Conservation (phyloP, 2,113 vertebrate genomes). For the Syrrhaptes paradoxus region DNA sequence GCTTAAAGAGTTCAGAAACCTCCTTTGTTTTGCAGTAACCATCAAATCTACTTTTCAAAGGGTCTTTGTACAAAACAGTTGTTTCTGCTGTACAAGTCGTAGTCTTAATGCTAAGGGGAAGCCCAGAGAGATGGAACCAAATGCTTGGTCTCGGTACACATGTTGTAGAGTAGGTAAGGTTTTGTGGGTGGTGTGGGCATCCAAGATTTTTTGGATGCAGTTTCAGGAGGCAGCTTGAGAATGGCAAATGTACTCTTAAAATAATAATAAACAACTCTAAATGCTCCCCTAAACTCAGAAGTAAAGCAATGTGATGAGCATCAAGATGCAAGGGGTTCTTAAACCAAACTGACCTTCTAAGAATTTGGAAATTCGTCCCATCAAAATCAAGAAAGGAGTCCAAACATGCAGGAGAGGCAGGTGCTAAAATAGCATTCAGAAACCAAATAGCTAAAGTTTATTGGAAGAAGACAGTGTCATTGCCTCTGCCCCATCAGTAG, state of each 20-base stretch:
- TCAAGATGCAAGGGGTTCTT: not conserved
- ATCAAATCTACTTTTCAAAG: not conserved
- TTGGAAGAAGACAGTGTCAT: not conserved
- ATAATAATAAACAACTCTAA: not conserved
- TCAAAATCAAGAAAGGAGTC: not conserved
- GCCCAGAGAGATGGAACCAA: not conserved
- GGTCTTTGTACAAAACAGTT: not conserved
- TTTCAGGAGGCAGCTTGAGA: not conserved
- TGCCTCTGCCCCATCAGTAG: not conserved
- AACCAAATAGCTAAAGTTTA: not conserved
- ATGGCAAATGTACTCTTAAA: not conserved
- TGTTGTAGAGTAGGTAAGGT: accelerated
- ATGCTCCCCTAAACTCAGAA: not conserved
- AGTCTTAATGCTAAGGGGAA: not conserved
- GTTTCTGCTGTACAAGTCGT: not conserved
- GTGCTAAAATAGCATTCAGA: not conserved
- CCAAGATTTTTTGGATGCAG: not conserved
- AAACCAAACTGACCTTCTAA: not conserved
- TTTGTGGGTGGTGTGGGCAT: not conserved
- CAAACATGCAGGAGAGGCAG: accelerated
- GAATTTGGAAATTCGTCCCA: not conserved
- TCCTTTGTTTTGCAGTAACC: not conserved
- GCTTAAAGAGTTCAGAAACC: not conserved
- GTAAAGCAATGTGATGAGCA: not conserved
- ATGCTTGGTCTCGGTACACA: not conserved